These are phyloP conservation scores for Drosophila anomalata DNA, from an alignment of 2,888 invertebrate species.

Conservation along the genomic window DNA sequence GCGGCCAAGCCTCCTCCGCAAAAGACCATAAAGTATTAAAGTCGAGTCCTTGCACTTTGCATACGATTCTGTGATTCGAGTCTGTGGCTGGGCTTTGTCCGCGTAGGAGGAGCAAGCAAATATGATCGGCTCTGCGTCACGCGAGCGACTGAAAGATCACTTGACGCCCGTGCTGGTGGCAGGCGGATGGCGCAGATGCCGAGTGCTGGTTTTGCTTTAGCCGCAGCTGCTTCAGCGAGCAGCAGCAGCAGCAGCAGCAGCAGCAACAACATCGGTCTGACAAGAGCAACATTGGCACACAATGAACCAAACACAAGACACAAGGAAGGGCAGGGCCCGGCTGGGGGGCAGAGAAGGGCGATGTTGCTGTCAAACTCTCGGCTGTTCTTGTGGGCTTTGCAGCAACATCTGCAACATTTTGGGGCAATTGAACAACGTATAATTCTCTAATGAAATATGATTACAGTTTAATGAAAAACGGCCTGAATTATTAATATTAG, in stretches of 20 bases:
- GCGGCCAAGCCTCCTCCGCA: constrained; percentile 56
- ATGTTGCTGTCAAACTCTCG: constrained; percentile 36
- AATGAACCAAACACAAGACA: constrained; percentile 5
- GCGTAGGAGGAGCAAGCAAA: constrained; percentile 50
- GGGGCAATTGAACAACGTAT: constrained; percentile 33
- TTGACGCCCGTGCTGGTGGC: constrained; percentile 43
- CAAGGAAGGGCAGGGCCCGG: constrained; percentile 31
- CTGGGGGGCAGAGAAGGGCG: constrained; percentile 47
- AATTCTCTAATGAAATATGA: constrained; percentile 76
- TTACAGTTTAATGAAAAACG: constrained; percentile 78
- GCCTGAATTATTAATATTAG: constrained; percentile 54
- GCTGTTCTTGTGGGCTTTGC: constrained; percentile 1
- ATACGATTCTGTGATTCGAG: not conserved
- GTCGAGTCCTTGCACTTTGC: constrained; percentile 54
- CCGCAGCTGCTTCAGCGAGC: constrained; percentile 34
- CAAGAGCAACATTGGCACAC: constrained; percentile 42
- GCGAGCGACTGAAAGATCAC: constrained; percentile 67
- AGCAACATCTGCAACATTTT: constrained; percentile 46
- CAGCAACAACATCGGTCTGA: constrained; percentile 9
- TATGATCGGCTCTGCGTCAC: constrained; percentile 63
- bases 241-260: constrained; percentile 16
- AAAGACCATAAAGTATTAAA: constrained; percentile 13
- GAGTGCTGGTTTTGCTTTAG: constrained; percentile 32
- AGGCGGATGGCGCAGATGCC: constrained; percentile 41
- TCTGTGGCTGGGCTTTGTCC: constrained; percentile 4